Evolutionary conservation across 35 echinoderm and acorn worm species (phyloP), one percentile per base, ranked within the genome.

Genomic region (Ophioderma brevispina): DNA sequence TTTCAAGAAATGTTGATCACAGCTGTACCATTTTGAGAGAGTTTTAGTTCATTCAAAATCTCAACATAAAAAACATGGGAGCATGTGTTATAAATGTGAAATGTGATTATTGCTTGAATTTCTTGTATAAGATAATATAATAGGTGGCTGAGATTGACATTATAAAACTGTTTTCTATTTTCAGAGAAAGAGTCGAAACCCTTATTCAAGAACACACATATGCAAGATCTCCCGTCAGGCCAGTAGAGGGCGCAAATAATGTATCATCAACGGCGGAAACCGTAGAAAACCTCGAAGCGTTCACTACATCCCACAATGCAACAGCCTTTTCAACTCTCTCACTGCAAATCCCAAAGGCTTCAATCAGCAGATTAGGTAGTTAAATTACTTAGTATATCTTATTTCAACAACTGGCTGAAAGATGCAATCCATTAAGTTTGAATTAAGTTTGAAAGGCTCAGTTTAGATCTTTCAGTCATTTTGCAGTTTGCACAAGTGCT

Each of bases 151-250:
- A 36, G 32, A 36, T 13, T 81, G 38, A 81, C 79, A 25, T 13
- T 1, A 49, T 19, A 30, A n/a, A n/a, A 39, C 40, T 81, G 35
- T 63, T 63, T 81, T 79, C 86, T 21, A 64, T 81, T 55, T 79
- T 31, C 15, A 94, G 92, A 41, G 92, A 90, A 42, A 42, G 82
- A n/a, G 82, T 94, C 0, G 92, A 94, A n/a, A 87, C 76, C 0
- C 55, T 94, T 0, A 89, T 94, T 37, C 87, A 94, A 32, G 92
- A 84, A 38, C 92, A 94, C 55, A 94, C 92, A 0, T 94, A 94
- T 33, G 87, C 92, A 0, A 49, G 92, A 42, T 90, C 87, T 33
- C 92, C 92, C 31, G 85, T 85, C 30, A 82, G 81, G 38, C 63
- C 80, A 70, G 38, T 38, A 76, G 89, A 90, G 37, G 89, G 80